These are phyloP conservation scores for Caenorhabditis afra DNA, from an alignment of 2,888 invertebrate genomes.

Conservation along the genomic window DNA sequence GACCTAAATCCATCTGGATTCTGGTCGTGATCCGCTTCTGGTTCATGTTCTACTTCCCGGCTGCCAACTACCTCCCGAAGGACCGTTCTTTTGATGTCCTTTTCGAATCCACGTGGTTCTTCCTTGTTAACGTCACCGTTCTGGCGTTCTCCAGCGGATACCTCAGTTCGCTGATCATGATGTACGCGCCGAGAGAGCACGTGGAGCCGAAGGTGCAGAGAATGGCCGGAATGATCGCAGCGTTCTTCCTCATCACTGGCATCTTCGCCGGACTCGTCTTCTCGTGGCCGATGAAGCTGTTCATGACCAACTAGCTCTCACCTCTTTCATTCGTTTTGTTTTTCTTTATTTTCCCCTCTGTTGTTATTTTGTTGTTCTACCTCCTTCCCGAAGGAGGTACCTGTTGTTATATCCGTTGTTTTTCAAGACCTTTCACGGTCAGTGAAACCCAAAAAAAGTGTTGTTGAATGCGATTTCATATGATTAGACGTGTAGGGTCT, in stretches of 20 bases:
- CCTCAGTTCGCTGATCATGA: conserved; percentile 92
- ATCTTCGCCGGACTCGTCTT: conserved; percentile 63
- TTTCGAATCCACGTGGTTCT: conserved; percentile 85
- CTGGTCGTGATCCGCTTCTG: conserved; percentile 86
- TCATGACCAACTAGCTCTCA: neutral
- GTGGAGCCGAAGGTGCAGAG: conserved; percentile 35
- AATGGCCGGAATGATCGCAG: conserved; percentile 86
- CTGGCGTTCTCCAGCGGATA: conserved; percentile 94
- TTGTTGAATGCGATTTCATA: neutral
- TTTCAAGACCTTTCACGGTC: neutral
- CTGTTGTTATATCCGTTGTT: neutral
- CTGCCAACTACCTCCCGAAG: conserved; percentile 90
- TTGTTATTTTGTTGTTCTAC: neutral
- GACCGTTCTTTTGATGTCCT: conserved; percentile 85
- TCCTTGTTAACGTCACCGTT: conserved; percentile 82
- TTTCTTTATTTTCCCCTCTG: neutral
- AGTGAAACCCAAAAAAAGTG: neutral
- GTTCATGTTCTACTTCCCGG: conserved; percentile 91
- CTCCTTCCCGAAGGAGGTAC: no score
- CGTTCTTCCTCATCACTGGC: conserved; percentile 87
- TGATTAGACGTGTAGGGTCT: no score
- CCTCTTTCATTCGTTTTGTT: conserved; percentile 4
- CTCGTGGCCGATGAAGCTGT: conserved; percentile 45
- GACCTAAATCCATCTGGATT: conserved; percentile 87
- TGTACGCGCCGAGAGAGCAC: conserved; percentile 87